Evolutionary conservation across 2,888 invertebrate species (phyloP).

Genomic region (Drosophila robusta): DNA sequence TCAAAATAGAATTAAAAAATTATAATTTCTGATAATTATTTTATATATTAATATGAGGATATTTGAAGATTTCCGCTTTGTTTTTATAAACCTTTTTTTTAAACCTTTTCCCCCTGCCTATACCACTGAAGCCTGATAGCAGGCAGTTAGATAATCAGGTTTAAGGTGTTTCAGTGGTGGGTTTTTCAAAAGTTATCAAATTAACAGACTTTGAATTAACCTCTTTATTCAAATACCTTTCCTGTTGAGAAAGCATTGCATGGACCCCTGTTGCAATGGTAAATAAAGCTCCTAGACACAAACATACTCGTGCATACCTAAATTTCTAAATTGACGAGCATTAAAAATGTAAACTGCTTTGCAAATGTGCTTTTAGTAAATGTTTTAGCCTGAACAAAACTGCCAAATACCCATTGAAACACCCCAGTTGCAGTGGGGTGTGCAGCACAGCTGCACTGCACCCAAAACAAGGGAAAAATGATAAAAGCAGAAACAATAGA

Average conservation of each 20-base stretch:
- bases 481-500: conserved; percentile 42
- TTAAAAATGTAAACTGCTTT: conserved; percentile 41
- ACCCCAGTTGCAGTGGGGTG: neutral
- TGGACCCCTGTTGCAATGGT: neutral
- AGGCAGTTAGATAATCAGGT: neutral
- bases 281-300: neutral
- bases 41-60: too few species aligned
- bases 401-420: conserved; percentile 35
- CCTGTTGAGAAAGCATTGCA: neutral
- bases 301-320: conserved; percentile 8
- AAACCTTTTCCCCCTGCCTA: too few species aligned
- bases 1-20: too few species aligned
- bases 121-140: too few species aligned
- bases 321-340: conserved; percentile 29
- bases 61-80: too few species aligned
- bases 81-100: too few species aligned
- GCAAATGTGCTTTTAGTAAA: conserved; percentile 19
- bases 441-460: conserved; percentile 25
- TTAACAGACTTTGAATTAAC: too few species aligned
- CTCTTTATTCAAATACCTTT: neutral
- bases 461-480: neutral
- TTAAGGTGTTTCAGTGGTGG: too few species aligned
- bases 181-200: too few species aligned
- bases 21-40: too few species aligned
- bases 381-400: conserved; percentile 17